phyloP scores from a whole-genome alignment of 2,888 invertebrate species.

The Amblyteles armatorius region DNA sequence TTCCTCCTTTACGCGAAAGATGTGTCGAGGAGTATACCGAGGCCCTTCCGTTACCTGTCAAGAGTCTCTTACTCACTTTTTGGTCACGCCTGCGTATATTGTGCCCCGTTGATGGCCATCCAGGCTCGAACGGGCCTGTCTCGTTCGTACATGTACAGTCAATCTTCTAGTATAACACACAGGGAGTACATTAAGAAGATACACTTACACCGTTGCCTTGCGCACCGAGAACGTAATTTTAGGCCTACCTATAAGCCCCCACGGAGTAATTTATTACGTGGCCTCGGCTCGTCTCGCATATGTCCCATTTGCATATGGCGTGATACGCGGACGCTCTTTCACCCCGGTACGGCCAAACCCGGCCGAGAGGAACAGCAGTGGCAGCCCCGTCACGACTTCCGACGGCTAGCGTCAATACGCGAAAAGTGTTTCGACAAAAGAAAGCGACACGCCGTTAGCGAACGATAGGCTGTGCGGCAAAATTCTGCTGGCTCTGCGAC shows the following conservation, averaged over 20 bases:
- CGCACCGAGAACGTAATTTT: constrained; percentile 74
- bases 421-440: constrained; percentile 71
- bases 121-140: constrained; percentile 9
- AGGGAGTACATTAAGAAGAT: constrained; percentile 44
- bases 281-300: constrained; percentile 75
- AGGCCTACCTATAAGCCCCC: constrained; percentile 75
- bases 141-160: constrained; percentile 14
- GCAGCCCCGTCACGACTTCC: constrained; percentile 69
- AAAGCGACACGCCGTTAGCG: constrained; percentile 29
- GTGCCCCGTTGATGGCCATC: constrained; percentile 31
- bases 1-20: background rate
- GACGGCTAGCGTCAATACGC: constrained; percentile 70
- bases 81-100: constrained; percentile 43
- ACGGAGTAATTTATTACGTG: constrained; percentile 79
- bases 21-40: background rate
- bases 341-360: constrained; percentile 39
- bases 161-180: constrained; percentile 32
- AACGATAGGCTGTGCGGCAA: background rate
- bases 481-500: background rate
- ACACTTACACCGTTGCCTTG: constrained; percentile 40
- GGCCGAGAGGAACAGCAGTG: constrained; percentile 46
- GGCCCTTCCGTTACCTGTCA: constrained; percentile 37
- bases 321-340: constrained; percentile 72
- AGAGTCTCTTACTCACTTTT: constrained; percentile 33
- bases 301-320: constrained; percentile 81